Conservation (phyloP, 1,140 invertebrate species). For the Odontomachus brunneus region DNA sequence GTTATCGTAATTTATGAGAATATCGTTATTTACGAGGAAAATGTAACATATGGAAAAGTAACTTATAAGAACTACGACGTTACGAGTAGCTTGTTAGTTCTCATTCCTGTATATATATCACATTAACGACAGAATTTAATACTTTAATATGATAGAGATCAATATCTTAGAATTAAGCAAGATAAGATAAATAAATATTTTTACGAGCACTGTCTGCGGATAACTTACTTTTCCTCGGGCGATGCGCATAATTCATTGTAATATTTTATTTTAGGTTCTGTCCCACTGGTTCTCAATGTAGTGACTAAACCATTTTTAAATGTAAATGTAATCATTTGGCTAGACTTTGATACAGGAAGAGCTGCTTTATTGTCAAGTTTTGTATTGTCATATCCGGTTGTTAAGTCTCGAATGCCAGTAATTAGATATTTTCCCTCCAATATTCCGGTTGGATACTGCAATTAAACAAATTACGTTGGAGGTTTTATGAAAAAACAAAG, state of each 20-base stretch:
- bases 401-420: slow-evolving; percentile 93
- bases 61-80: too few species aligned
- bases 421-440: slow-evolving; percentile 91
- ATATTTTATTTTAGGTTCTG: slow-evolving; percentile 99
- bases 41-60: too few species aligned
- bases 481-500: slow-evolving; percentile 18
- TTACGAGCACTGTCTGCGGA: neutral
- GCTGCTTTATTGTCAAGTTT: slow-evolving; percentile 90
- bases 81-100: too few species aligned
- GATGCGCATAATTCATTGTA: slow-evolving; percentile 95
- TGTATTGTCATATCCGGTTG: slow-evolving; percentile 94
- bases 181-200: neutral
- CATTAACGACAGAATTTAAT: neutral
- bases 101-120: neutral
- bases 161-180: slow-evolving; percentile 21
- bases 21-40: too few species aligned
- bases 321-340: slow-evolving; percentile 98
- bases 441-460: slow-evolving; percentile 92
- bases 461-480: slow-evolving; percentile 64
- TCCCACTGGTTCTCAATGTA: slow-evolving; percentile 98
- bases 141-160: neutral
- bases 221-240: slow-evolving; percentile 88
- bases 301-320: slow-evolving; percentile 95
- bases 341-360: slow-evolving; percentile 91
- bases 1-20: too few species aligned